A percentile compares a stretch with the other conserved stretches of the same genome.
Conservation (phyloP, 2,888 invertebrate species). For the Ecliptopera silaceata region DNA sequence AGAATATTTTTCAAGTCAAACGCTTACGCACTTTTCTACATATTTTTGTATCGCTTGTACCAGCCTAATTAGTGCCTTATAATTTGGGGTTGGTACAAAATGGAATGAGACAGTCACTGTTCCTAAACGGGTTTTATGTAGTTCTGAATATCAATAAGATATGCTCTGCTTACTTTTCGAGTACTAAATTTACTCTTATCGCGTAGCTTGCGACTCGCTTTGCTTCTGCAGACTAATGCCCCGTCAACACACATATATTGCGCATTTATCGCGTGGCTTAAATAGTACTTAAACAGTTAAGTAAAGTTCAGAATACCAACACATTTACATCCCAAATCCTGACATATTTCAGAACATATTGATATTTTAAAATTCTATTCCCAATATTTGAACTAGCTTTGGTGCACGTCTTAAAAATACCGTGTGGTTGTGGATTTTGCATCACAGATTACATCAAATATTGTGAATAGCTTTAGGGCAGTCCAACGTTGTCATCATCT, state of each 20-base stretch:
- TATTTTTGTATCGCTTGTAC: not conserved
- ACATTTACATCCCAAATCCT: constrained; percentile 6
- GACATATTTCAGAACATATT: constrained; percentile 1
- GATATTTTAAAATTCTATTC: not conserved
- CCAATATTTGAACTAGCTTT: not conserved
- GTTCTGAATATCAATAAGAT: not conserved
- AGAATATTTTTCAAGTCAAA: too few relatives aligned
- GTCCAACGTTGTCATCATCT: constrained; percentile 3
- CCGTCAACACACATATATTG: too few relatives aligned
- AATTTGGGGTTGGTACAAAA: not conserved
- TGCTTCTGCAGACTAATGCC: too few relatives aligned
- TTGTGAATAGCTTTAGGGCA: not conserved
- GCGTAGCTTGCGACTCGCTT: too few relatives aligned
- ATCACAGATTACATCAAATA: not conserved
- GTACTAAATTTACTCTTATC: too few relatives aligned
- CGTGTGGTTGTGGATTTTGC: not conserved
- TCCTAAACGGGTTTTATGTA: not conserved
- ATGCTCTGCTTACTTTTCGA: too few relatives aligned
- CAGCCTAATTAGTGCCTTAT: constrained; percentile 8
- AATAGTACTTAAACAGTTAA: too few relatives aligned
- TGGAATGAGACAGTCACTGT: not conserved
- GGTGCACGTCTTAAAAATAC: not conserved
- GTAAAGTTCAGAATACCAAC: not conserved
- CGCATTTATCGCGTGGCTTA: too few relatives aligned
- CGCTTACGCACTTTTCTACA: not conserved